Base-by-base conservation (phyloP, 92 coral and sea anemone genomes). In the Micromussa lordhowensis region DNA sequence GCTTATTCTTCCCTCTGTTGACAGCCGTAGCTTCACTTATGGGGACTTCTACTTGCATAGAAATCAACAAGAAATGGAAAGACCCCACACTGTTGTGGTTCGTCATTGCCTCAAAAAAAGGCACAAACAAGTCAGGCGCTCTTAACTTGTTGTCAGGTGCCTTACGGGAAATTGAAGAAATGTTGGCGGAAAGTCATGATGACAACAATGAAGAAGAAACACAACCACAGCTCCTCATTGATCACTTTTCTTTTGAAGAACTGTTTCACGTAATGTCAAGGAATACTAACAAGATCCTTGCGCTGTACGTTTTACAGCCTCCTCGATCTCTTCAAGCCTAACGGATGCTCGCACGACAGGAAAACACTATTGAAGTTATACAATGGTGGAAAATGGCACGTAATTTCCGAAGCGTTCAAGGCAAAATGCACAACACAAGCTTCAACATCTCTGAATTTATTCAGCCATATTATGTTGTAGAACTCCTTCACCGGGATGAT, bases 71-170 rank as follows among this genome's bases (percentile, higher is more conserved):
- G 51, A 80, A 80, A 80, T 48, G 61, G 81, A 77, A 19, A 63
- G 81, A 48, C 16, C 83, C 83, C 28, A 48, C 53, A 61, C 83
- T 80, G 17, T 53, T 58, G 30, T 80, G 83, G 83, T 80, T 80
- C 72, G 71, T 80, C 15, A 80, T 59, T 80, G 83, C 70, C 36
- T 80, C 71, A 58, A 80, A 63, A 55, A 79, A 79, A 30, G 82
- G 82, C 1, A 28, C 70, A 3, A 49, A 78, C 48, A 79, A 79
- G 68, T 80, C 83, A 57, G 83, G 83, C 32, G 83, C 83, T 44
- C 71, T 80, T 28, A 80, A 80, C 30, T 80, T 59, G 83, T 29
- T 77, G 81, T 77, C 81, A 77, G 81, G 81, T 38, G 59, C 83
- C 49, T 71, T 80, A 29, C n/a, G 58, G 32, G 83, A 80, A 31